Evolutionary conservation across 2,888 invertebrate species (phyloP).

Genomic region (Nomada lathburiana): DNA sequence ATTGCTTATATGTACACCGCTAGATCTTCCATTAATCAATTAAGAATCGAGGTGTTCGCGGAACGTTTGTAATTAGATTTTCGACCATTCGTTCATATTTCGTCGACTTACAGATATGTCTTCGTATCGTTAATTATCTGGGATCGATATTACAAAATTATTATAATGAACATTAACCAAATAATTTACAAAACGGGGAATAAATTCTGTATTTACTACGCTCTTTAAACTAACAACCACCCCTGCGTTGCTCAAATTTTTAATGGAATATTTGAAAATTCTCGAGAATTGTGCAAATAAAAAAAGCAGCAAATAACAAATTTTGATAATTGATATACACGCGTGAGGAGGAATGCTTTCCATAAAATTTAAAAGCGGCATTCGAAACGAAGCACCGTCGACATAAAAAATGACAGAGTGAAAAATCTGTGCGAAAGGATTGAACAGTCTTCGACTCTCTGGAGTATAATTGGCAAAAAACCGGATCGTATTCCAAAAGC

Average conservation of each 20-base stretch:
- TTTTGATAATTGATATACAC: no score
- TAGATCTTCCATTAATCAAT: constrained; percentile 54
- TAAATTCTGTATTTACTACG: no score
- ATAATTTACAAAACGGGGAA: not conserved
- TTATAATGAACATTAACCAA: no score
- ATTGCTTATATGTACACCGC: constrained; percentile 25
- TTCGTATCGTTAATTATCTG: constrained; percentile 1
- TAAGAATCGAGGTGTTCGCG: constrained; percentile 5
- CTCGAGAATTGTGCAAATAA: no score
- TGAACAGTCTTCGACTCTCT: not conserved
- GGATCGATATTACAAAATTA: no score
- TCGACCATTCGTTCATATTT: constrained; percentile 1
- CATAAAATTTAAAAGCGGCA: no score
- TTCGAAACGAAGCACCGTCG: not conserved
- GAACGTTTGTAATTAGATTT: constrained; percentile 42
- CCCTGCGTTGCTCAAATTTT: no score
- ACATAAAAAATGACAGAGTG: not conserved
- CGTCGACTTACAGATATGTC: not conserved
- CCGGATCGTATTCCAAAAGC: not conserved
- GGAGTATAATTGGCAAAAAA: constrained; percentile 4
- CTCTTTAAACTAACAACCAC: no score
- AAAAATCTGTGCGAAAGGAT: not conserved
- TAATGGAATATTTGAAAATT: no score
- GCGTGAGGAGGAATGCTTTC: not conserved
- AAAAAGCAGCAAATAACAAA: no score